These are phyloP conservation scores for Zosterops japonicus DNA, from an alignment of 2,113 vertebrate genomes.

Conservation along the genomic window DNA sequence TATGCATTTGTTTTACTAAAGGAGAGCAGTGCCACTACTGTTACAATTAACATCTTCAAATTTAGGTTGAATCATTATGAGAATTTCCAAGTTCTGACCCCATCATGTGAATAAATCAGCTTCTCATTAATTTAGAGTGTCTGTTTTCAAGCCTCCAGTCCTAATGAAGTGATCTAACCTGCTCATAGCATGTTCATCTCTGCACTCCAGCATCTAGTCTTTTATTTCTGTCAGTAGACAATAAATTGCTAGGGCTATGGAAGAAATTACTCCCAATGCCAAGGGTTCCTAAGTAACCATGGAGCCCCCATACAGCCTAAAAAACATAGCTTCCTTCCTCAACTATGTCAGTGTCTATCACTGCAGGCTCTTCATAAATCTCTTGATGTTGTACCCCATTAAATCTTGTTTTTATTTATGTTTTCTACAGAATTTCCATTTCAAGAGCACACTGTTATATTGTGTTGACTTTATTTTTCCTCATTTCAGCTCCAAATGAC, in stretches of 20 bases:
- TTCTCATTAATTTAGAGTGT: background rate
- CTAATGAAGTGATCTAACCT: background rate
- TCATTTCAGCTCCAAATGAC: constrained; percentile 2
- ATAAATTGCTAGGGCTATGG: background rate
- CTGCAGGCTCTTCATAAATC: background rate
- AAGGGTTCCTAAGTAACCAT: background rate
- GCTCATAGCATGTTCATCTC: background rate
- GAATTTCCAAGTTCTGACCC: background rate
- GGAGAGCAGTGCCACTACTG: background rate
- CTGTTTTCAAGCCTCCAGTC: background rate
- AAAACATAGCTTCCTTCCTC: background rate
- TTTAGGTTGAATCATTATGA: background rate
- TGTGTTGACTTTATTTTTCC: background rate
- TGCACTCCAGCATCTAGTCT: background rate
- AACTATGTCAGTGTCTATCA: background rate
- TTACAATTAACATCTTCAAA: background rate
- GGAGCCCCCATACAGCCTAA: background rate
- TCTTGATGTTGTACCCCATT: background rate
- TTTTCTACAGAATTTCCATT: constrained; percentile 4
- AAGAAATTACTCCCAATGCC: background rate
- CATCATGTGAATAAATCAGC: background rate
- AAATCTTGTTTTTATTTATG: background rate
- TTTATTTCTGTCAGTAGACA: background rate
- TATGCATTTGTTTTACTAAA: background rate
- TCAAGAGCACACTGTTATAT: background rate